Evolutionary conservation across 2,797 vertebrate genomes (phyloP).

Genomic region (Chromis chromis): DNA sequence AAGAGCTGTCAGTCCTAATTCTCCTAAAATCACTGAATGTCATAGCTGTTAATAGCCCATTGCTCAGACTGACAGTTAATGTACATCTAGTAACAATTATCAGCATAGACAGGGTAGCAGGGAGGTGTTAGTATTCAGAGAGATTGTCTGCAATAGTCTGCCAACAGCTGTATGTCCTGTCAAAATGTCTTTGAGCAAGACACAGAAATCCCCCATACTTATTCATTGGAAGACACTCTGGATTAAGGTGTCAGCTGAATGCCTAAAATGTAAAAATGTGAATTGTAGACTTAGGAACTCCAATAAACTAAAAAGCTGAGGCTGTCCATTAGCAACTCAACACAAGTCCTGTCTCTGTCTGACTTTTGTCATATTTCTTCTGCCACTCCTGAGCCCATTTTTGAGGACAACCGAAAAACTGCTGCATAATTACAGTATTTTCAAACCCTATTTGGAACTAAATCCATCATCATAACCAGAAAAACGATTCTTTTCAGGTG

Average conservation of each 20-base stretch:
- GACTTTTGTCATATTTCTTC: not conserved
- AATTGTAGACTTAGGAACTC: slow-evolving; percentile 45
- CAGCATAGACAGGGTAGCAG: slow-evolving; percentile 33
- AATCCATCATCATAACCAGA: slow-evolving; percentile 8
- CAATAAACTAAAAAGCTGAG: slow-evolving; percentile 42
- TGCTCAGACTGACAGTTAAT: slow-evolving; percentile 32
- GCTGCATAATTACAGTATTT: slow-evolving; percentile 12
- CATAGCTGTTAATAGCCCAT: slow-evolving; percentile 7
- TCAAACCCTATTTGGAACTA: slow-evolving; percentile 6
- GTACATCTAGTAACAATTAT: slow-evolving; percentile 40
- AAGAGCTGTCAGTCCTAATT: slow-evolving; percentile 17
- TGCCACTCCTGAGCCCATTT: slow-evolving; percentile 13
- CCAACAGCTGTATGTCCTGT: slow-evolving; percentile 55
- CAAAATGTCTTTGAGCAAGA: slow-evolving; percentile 63
- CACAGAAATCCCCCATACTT: slow-evolving; percentile 58
- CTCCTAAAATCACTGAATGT: slow-evolving; percentile 8
- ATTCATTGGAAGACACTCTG: slow-evolving; percentile 54
- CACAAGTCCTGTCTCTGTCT: slow-evolving; percentile 17
- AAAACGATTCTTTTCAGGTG: slow-evolving; percentile 3
- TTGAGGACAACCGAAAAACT: not conserved
- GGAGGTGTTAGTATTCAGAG: slow-evolving; percentile 37
- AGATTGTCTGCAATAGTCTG: slow-evolving; percentile 39
- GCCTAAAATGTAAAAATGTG: slow-evolving; percentile 40
- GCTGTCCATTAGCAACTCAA: slow-evolving; percentile 11
- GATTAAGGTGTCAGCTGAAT: slow-evolving; percentile 62